These are phyloP conservation scores for Chelonus insularis DNA, from an alignment of 1,140 invertebrate genomes.

Conservation along the genomic window DNA sequence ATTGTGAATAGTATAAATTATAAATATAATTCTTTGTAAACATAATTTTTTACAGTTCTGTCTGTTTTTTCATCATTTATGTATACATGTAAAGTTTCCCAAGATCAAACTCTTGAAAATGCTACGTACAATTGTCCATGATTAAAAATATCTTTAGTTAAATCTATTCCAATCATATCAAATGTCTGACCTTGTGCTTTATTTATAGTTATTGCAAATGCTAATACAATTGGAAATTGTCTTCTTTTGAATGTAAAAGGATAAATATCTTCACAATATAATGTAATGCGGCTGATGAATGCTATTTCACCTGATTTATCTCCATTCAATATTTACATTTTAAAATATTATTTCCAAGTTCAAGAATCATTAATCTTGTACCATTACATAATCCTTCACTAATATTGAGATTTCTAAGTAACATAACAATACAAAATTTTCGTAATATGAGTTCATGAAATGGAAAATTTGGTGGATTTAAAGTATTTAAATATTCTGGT, in stretches of 20 bases:
- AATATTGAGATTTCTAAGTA: conserved; percentile 17
- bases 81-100: conserved; percentile 8
- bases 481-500: conserved; percentile 26
- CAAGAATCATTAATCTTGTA: conserved; percentile 28
- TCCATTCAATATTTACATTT: conserved; percentile 16
- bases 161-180: conserved; percentile 39
- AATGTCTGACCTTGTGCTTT: no score
- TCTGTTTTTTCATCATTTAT: conserved; percentile 1
- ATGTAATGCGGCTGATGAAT: no score
- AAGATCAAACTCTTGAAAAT: conserved; percentile 31
- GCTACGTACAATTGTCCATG: conserved; percentile 45
- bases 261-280: no score
- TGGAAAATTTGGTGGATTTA: conserved; percentile 9
- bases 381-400: conserved; percentile 29
- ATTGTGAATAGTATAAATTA: no score
- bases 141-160: no score
- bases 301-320: conserved; percentile 26
- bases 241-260: conserved; percentile 26
- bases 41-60: conserved; percentile 13
- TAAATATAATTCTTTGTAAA: conserved; percentile 5
- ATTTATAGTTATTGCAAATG: conserved; percentile 59
- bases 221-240: conserved; percentile 43
- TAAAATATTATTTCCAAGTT: conserved; percentile 30
- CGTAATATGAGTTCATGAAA: conserved; percentile 19
- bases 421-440: conserved; percentile 9